Evolutionary conservation across 2,113 vertebrate genomes (phyloP), one percentile per base, ranked within the genome.

Genomic region (Dipodomys merriami): DNA sequence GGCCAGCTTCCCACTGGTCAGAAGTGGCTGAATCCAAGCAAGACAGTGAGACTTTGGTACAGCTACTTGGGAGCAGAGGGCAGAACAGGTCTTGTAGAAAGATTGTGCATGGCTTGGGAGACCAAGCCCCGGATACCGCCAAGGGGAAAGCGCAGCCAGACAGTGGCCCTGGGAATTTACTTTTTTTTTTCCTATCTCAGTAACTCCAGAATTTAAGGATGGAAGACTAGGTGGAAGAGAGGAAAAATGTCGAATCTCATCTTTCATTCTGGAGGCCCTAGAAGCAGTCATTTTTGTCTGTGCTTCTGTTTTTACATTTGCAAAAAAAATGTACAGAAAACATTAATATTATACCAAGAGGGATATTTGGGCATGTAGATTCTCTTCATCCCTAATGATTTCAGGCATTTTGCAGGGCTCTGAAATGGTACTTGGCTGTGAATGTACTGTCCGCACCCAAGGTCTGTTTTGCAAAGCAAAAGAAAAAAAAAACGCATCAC

Each of bases 371-470:
- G 68, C 91, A 82, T 87, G 16, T 35, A 7, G 22, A 72, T 76
- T 88, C 64, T 74, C 39, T 86, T 49, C 57, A 49, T 85, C 23
- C 33, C n/a, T 35, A 18, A 20, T 60, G 46, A 92, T 65, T 73
- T 68, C 60, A 84, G 62, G 84, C 29, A 93, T 39, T 86, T 85
- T n/a, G 39, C 7, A 74, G 30, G 29, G 23, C 29, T 95, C 62
- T 86, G 77, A 69, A 69, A 85, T 94, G 44, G 65, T 78, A 89
- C 86, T 91, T 74, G 93, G 16, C 68, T 35, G 35, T 29, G 67
- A 95, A 69, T 33, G 60, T 88, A 77, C 25, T 76, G 77, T 84
- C 83, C 72, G 71, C 53, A 89, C 39, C 22, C 33, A 72, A 73
- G 35, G 74, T 95, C 49, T 84, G 39, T 77, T 94, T 79, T 22